Conservation (phyloP, 2,888 invertebrate genomes). For the Ormyrus labotus region DNA sequence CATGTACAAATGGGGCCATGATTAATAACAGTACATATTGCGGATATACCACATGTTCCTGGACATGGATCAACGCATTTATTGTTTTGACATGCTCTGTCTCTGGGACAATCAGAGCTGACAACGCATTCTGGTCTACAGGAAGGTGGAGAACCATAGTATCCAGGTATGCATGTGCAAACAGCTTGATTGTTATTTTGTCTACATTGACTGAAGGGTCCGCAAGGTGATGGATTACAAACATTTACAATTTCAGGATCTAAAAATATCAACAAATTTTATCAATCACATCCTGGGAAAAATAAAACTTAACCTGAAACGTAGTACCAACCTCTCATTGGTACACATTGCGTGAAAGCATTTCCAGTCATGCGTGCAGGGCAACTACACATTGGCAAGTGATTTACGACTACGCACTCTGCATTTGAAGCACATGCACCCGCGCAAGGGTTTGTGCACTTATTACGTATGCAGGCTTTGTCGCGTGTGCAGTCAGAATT, state of each 20-base stretch:
- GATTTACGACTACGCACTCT: constrained; percentile 84
- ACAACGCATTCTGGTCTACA: constrained; percentile 90
- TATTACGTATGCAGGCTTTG: constrained; percentile 75
- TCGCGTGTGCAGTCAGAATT: constrained; percentile 75
- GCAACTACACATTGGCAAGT: constrained; percentile 79
- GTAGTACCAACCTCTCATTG: constrained; percentile 74
- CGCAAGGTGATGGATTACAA: constrained; percentile 80
- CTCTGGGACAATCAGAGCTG: constrained; percentile 86
- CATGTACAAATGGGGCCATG: constrained; percentile 93
- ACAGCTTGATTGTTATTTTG: constrained; percentile 75
- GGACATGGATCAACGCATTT: constrained; percentile 89
- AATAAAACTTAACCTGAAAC: not conserved
- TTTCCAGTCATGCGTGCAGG: constrained; percentile 84
- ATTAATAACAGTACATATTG: constrained; percentile 87
- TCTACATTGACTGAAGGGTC: constrained; percentile 79
- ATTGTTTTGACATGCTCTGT: constrained; percentile 86
- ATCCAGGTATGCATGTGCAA: constrained; percentile 81
- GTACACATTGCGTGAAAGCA: constrained; percentile 81
- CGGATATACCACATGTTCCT: constrained; percentile 87
- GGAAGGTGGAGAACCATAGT: constrained; percentile 83
- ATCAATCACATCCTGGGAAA: not conserved
- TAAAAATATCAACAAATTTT: constrained; percentile 65
- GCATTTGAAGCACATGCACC: constrained; percentile 87
- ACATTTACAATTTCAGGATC: constrained; percentile 71
- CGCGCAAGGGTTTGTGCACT: constrained; percentile 80